Base-by-base conservation (phyloP, 2,888 invertebrate genomes). In the Camponotus fellah region DNA sequence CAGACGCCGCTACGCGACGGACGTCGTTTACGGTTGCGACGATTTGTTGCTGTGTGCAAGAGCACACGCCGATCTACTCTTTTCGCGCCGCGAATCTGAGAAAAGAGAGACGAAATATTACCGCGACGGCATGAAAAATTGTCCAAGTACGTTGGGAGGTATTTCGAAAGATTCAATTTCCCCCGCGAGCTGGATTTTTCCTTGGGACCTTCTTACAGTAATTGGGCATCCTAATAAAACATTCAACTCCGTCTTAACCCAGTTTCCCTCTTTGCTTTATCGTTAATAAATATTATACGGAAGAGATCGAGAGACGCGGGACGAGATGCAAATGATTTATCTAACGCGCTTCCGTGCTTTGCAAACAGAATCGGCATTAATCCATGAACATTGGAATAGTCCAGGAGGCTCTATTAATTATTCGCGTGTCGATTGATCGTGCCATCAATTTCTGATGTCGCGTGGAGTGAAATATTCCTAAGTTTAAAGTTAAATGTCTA, bases 161-260 rank as follows among this genome's bases (percentile, higher is more conserved):
- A 68, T 83, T 83, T 77, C 64, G 62, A 83, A 83, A 77, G 58
- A 83, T 62, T 77, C 77, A 64, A 77, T 79, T 79, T 79, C 68
- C 71, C 66, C 79, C 72, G 64, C 66, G 79, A 71, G 37, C 79
- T 79, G 75, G 71, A 82, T 86, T 88, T 88, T 89, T 87, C 87
- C 82, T 86, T 72, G 87, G 84, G 82, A 74, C 75, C 60, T 82
- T 81, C 85, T 84, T 72, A 84, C 83, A 86, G 86, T 89, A 91
- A 91, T 90, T 90, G 87, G 87, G 86, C 87, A 85, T 86, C 85
- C 69, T 80, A 56, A 79, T 72, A 66, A 86, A 87, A 87, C 87
- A 84, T 84, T 68, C 71, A 69, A 76, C 62, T 81, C 86, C 84
- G 75, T 80, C 84, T 89, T 86, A 85, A 83, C 72, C 56, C 17